Conservation (phyloP, 2,888 invertebrate species). For the Trichacis sp. region DNA sequence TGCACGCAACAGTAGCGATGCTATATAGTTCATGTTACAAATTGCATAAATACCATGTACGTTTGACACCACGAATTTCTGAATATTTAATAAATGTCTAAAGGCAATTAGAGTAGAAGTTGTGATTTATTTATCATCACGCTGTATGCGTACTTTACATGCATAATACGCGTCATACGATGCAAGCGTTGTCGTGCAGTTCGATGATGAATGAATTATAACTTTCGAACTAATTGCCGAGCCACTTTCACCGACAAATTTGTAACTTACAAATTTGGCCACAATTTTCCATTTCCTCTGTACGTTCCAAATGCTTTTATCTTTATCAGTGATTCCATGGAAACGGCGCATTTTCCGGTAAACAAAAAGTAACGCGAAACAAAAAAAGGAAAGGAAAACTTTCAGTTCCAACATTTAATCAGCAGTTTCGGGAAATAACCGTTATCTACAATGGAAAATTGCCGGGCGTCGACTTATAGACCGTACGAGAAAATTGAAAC, state of each 20-base stretch:
- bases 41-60: conserved; percentile 2
- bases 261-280: conserved; percentile 31
- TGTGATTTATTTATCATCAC: conserved; percentile 36
- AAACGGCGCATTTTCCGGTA: no score
- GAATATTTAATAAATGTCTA: conserved; percentile 22
- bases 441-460: conserved; percentile 20
- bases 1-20: neutral
- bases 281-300: conserved; percentile 24
- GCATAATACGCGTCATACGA: conserved; percentile 20
- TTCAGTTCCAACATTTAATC: neutral
- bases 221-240: conserved; percentile 38
- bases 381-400: no score
- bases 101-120: conserved; percentile 21
- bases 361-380: no score
- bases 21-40: neutral
- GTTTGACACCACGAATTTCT: neutral
- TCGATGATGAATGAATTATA: conserved; percentile 43
- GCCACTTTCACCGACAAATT: conserved; percentile 37
- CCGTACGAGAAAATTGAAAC: conserved; percentile 20
- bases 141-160: conserved; percentile 11
- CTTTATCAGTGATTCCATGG: neutral
- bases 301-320: conserved; percentile 2
- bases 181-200: conserved; percentile 25
- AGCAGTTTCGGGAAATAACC: neutral
- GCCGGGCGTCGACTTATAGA: conserved; percentile 11